Evolutionary conservation across 1,140 invertebrate genomes (phyloP).

Genomic region (Musca vetustissima): DNA sequence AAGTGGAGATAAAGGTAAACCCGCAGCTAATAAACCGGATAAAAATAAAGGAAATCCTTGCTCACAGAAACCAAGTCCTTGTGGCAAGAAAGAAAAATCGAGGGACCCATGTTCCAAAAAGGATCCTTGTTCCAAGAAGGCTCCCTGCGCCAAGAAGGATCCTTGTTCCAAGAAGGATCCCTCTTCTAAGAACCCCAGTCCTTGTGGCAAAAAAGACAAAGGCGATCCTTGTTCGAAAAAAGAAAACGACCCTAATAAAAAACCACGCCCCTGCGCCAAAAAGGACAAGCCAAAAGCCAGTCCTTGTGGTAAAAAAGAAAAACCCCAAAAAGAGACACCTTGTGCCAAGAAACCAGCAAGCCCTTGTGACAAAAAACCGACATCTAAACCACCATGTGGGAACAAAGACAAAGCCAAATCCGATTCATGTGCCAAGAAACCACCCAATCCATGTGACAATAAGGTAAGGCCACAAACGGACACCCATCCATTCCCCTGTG

Average conservation of each 20-base stretch:
- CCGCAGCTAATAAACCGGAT: not conserved
- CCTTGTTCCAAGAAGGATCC: conserved; percentile 41
- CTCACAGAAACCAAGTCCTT: conserved; percentile 6
- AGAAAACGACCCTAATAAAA: not conserved
- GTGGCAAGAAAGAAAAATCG: conserved; percentile 12
- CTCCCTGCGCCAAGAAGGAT: conserved; percentile 38
- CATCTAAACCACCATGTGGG: too few relatives aligned
- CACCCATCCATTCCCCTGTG: not conserved
- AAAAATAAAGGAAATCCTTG: not conserved
- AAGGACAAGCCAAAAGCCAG: not conserved
- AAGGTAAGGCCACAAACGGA: not conserved
- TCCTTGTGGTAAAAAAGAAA: too few relatives aligned
- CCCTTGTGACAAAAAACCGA: too few relatives aligned
- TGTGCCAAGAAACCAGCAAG: conserved; percentile 6
- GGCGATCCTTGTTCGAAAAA: not conserved
- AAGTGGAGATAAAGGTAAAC: too few relatives aligned
- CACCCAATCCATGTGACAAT: not conserved
- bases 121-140: conserved; percentile 41
- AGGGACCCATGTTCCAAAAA: conserved; percentile 29
- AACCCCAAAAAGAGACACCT: not conserved
- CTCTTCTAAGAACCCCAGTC: conserved; percentile 17
- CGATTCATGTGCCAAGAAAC: conserved; percentile 28
- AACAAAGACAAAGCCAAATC: too few relatives aligned
- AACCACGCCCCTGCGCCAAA: not conserved
- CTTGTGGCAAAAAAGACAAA: conserved; percentile 17